Percentiles rank a stretch among this genome's conserved stretches.
phyloP scores from a whole-genome alignment of 2,797 vertebrate species.

The Synaphobranchus kaupii region DNA sequence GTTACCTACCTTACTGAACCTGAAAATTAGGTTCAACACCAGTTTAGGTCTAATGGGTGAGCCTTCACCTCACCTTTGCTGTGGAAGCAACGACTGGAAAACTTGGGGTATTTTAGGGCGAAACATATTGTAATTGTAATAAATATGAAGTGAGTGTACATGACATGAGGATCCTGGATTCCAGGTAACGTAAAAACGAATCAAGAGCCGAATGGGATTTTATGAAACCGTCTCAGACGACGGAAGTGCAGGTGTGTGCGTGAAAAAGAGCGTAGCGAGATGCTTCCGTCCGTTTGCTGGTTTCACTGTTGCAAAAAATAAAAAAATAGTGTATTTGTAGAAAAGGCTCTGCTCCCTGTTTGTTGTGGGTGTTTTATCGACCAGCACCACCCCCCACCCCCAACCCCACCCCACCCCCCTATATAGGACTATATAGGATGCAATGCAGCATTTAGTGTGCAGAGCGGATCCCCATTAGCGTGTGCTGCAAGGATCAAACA shows the following conservation, averaged over 20 bases:
- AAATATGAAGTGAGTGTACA: neutral
- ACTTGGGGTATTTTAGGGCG: too few species aligned
- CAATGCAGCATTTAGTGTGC: neutral
- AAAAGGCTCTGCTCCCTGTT: neutral
- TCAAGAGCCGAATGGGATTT: too few species aligned
- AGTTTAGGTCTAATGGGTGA: neutral
- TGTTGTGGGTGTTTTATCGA: neutral
- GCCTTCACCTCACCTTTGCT: neutral
- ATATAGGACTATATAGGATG: neutral
- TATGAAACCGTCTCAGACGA: neutral
- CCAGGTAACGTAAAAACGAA: too few species aligned
- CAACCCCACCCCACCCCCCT: neutral
- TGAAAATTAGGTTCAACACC: neutral
- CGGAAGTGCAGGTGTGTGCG: neutral
- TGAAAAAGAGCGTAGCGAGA: neutral
- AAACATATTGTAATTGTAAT: neutral
- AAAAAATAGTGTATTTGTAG: neutral
- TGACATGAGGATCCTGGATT: too few species aligned
- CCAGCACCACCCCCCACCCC: neutral
- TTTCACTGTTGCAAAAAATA: neutral
- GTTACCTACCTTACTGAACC: neutral
- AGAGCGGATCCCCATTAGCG: neutral
- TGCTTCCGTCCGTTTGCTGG: neutral
- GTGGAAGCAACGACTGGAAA: neutral
- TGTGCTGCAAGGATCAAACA: neutral